A percentile compares a stretch with the other conserved stretches of the same genome.
Conservation (phyloP, 30 jellyfish, hydroid and myxozoan species). For the Clytia hemisphaerica region DNA sequence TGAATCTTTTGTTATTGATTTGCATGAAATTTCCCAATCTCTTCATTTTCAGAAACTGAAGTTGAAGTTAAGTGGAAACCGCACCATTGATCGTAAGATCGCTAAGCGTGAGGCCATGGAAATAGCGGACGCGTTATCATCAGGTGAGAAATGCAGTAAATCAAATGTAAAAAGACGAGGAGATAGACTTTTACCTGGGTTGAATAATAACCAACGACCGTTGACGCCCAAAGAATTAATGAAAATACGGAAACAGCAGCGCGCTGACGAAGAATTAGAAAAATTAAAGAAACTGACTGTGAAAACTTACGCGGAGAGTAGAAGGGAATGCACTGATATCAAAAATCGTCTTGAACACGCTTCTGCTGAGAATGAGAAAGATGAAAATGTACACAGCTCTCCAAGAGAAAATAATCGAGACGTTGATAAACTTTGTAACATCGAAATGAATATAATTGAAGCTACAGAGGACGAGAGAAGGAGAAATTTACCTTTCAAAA, state of each 20-base stretch:
- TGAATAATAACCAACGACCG: neutral
- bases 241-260: constrained; percentile 54
- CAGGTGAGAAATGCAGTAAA: neutral
- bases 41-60: constrained; percentile 39
- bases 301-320: constrained; percentile 52
- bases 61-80: constrained; percentile 28
- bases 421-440: too few species aligned
- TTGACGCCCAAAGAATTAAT: constrained; percentile 43
- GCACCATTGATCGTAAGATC: neutral
- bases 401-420: neutral
- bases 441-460: too few species aligned
- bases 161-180: neutral
- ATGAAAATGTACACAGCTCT: neutral
- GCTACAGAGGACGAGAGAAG: neutral
- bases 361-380: neutral
- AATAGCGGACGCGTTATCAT: constrained; percentile 33
- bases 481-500: neutral
- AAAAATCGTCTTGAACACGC: constrained; percentile 12
- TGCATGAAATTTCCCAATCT: too few species aligned
- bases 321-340: constrained; percentile 49
- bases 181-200: neutral
- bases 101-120: constrained; percentile 46
- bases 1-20: too few species aligned
- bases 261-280: constrained; percentile 81
- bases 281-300: constrained; percentile 54